Conservation (phyloP, 2,113 vertebrate species). For the Gallinago paraguaiae region DNA sequence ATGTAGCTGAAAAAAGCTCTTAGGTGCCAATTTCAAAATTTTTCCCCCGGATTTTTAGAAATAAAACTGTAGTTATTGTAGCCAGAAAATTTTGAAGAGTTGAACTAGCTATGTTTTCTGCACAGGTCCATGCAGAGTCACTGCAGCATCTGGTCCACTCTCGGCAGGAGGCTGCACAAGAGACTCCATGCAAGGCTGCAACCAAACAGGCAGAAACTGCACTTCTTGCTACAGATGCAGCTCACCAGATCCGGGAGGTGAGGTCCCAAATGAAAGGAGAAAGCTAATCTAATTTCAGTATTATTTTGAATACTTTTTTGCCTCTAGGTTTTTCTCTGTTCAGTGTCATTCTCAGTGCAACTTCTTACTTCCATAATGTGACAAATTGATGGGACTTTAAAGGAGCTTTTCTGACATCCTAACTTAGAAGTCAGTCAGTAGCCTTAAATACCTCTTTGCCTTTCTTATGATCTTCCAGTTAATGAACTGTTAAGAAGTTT, state of each 20-base stretch:
- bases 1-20: background rate
- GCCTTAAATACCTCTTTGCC: background rate
- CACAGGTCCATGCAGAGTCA: constrained; percentile 84
- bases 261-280: background rate
- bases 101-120: background rate
- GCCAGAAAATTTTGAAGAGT: background rate
- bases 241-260: constrained; percentile 87
- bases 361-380: background rate
- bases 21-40: background rate
- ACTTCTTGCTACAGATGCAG: constrained; percentile 75
- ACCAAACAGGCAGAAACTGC: constrained; percentile 84
- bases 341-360: background rate
- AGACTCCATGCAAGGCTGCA: constrained; percentile 80
- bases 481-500: background rate
- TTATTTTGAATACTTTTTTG: background rate
- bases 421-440: background rate
- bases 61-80: background rate
- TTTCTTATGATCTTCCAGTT: background rate
- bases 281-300: background rate
- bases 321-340: background rate
- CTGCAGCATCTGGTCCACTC: constrained; percentile 82
- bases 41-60: background rate
- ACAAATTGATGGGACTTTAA: background rate
- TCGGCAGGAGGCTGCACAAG: constrained; percentile 81
- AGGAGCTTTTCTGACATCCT: background rate